Evolutionary conservation across 2,888 invertebrate species (phyloP).

Genomic region (Cetonia aurata): DNA sequence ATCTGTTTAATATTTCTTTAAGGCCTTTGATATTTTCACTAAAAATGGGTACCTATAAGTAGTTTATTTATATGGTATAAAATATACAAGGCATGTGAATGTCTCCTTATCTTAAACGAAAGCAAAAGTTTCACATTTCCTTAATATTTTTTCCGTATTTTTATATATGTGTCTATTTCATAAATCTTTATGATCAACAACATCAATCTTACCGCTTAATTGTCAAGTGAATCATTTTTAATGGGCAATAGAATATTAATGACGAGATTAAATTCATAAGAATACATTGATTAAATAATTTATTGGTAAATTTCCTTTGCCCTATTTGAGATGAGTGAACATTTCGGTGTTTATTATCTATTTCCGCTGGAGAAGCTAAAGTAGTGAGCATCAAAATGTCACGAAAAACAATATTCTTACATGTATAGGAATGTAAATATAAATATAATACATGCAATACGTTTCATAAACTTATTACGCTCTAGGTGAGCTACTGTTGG

Average conservation of each 20-base stretch:
- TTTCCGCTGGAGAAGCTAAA: neutral
- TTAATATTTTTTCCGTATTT: no score
- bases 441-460: no score
- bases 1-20: conserved; percentile 15
- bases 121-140: no score
- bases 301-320: neutral
- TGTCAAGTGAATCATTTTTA: neutral
- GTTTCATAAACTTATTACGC: neutral
- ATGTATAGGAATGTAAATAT: neutral
- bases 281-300: conserved; percentile 2
- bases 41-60: no score
- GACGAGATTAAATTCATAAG: neutral
- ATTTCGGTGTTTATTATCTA: neutral
- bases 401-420: neutral
- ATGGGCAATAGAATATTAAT: conserved; percentile 4
- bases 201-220: neutral
- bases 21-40: no score
- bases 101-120: no score
- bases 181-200: neutral
- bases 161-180: neutral
- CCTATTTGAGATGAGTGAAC: neutral
- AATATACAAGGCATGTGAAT: no score
- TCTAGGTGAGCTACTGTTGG: neutral
- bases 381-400: neutral
- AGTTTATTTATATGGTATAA: no score